Percentiles rank a stretch among this genome's conserved stretches.
Evolutionary conservation across 2,888 invertebrate species (phyloP).

Genomic region (Hedychridium roseum): DNA sequence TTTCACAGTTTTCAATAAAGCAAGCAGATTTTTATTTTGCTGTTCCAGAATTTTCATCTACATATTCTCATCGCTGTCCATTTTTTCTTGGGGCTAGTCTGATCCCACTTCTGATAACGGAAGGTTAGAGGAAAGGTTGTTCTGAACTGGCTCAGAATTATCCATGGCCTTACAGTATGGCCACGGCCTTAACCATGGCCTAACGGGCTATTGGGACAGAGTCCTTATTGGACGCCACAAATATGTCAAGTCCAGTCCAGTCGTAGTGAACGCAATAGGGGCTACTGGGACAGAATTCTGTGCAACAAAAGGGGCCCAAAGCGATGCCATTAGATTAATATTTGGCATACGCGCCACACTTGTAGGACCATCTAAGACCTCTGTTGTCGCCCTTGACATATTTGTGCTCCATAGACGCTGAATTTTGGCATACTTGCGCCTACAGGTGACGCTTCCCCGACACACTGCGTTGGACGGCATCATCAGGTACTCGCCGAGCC

Average conservation of each 20-base stretch:
- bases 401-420: slow-evolving; percentile 21
- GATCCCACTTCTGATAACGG: too few species aligned
- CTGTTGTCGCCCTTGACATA: slow-evolving; percentile 14
- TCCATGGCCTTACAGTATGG: too few species aligned
- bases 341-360: slow-evolving; percentile 8
- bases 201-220: too few species aligned
- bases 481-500: background rate
- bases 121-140: too few species aligned
- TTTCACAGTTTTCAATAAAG: too few species aligned
- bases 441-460: slow-evolving; percentile 1
- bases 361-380: slow-evolving; percentile 18
- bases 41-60: too few species aligned
- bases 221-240: slow-evolving; percentile 18
- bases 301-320: slow-evolving; percentile 13
- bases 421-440: slow-evolving; percentile 55
- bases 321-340: slow-evolving; percentile 5
- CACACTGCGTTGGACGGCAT: background rate
- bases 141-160: too few species aligned
- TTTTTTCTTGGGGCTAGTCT: too few species aligned
- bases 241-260: slow-evolving; percentile 3
- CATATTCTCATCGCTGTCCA: too few species aligned
- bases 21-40: too few species aligned
- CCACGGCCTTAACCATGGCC: too few species aligned
- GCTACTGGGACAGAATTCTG: background rate
- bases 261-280: too few species aligned